phyloP scores from a whole-genome alignment of 2,888 invertebrate species.

The Anagyrus pseudococci region DNA sequence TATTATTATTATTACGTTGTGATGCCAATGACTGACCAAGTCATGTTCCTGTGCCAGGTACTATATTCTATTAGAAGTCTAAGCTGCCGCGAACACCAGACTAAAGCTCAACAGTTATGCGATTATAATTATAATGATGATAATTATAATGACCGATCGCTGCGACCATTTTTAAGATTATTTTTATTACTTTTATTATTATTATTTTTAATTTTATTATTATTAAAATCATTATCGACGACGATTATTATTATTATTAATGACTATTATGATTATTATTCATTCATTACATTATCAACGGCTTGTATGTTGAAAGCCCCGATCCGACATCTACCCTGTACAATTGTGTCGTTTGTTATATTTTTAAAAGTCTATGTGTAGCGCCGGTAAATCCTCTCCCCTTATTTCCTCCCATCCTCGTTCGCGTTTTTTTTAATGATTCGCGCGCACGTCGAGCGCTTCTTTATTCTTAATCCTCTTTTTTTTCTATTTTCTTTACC shows the following conservation, averaged over 20 bases:
- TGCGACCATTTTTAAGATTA: not conserved
- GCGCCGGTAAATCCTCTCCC: not conserved
- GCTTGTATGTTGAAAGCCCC: slow-evolving; percentile 51
- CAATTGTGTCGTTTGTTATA: slow-evolving; percentile 59
- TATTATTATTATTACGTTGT: slow-evolving; percentile 45
- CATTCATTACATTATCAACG: slow-evolving; percentile 47
- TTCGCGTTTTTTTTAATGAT: not conserved
- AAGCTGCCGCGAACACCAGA: slow-evolving; percentile 43
- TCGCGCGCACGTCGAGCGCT: slow-evolving; percentile 7
- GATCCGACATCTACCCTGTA: slow-evolving; percentile 49
- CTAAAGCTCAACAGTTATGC: slow-evolving; percentile 45
- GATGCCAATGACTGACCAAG: slow-evolving; percentile 60
- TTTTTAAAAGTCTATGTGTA: slow-evolving; percentile 61
- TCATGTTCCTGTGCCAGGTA: slow-evolving; percentile 62
- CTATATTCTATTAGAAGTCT: slow-evolving; percentile 55
- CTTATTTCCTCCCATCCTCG: too few relatives aligned
- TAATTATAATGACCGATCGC: slow-evolving; percentile 9
- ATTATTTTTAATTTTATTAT: slow-evolving; percentile 30
- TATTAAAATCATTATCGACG: too few relatives aligned
- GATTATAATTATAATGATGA: slow-evolving; percentile 39
- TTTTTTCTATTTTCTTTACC: not conserved
- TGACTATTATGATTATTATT: slow-evolving; percentile 38
- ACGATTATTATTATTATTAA: too few relatives aligned
- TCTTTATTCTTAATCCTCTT: not conserved
- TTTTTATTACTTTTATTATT: slow-evolving; percentile 24